Evolutionary conservation across 2,888 invertebrate genomes (phyloP), one percentile per base, ranked within the genome.

Genomic region (Crioceris asparagi): DNA sequence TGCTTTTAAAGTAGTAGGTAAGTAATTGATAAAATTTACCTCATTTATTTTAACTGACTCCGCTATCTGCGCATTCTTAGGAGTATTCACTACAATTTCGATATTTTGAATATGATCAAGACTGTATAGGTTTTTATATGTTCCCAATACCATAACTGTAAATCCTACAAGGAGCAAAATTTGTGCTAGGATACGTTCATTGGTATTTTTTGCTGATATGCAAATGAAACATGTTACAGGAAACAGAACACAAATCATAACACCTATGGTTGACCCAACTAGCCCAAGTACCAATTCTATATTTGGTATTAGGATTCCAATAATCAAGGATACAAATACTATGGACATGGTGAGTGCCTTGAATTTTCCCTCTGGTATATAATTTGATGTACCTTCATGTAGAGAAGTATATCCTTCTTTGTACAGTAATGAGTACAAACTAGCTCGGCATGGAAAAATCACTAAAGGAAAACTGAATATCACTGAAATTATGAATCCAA

Each of bases 401-500:
- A 60, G 34, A 21, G 74, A 69, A 27, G 27, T 27, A 7, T 82
- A 77, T 1, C 75, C 78, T 73, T 81, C 79, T 56, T 79, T 77
- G 57, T 85, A 93, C 4, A 94, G 66, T 39, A 97, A 74, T 0
- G 93, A 96, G 67, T 92, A 86, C 16, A 97, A 69, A 58, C 93
- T 92, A 8, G 88, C 88, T 40, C 97, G 70, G 58, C 94, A 94
- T 1, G 97, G 97, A 65, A 96, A 96, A 60, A 97, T 87, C 51
- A 93, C 88, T 46, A 98, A 72, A 1, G 97, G 97, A 67, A 97
- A 96, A 57, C 94, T 94, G 61, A 93, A 87, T 11, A 93, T 93
- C 18, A 97, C 77, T 1, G 94, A 93, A 52, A 94, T 69, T 6
- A 96, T 84, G 68, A 97, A 97, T 17, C 93, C 91, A 45, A 94